Evolutionary conservation across 2,888 invertebrate species (phyloP).

Genomic region (Meandrusa payeni): DNA sequence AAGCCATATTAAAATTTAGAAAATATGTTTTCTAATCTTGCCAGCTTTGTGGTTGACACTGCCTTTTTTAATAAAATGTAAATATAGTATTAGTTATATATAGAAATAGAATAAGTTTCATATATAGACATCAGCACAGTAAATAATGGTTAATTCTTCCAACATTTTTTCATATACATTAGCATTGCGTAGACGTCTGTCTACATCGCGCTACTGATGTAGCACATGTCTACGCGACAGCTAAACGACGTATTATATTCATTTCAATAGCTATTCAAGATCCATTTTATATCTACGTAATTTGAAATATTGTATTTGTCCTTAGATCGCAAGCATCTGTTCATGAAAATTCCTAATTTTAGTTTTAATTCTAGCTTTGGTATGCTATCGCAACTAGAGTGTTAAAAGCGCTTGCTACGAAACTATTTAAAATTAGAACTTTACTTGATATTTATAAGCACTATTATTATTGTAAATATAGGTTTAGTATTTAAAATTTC

Average conservation of each 20-base stretch:
- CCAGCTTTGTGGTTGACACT: conserved; percentile 77
- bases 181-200: conserved; percentile 74
- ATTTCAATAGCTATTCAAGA: conserved; percentile 15
- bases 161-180: conserved; percentile 15
- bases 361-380: conserved; percentile 38
- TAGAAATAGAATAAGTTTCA: conserved; percentile 21
- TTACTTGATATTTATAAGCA: conserved; percentile 57
- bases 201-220: conserved; percentile 73
- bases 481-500: conserved; percentile 74
- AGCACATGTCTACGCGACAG: conserved; percentile 75
- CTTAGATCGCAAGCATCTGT: conserved; percentile 7
- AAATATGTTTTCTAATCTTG: conserved; percentile 75
- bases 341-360: conserved; percentile 15
- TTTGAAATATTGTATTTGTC: too few relatives aligned
- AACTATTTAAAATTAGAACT: conserved; percentile 51
- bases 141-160: background rate
- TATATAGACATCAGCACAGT: conserved; percentile 3
- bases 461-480: conserved; percentile 73
- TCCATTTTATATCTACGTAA: conserved; percentile 4
- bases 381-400: conserved; percentile 47
- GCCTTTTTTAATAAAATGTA: conserved; percentile 68
- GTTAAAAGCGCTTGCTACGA: conserved; percentile 57
- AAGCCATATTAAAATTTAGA: conserved; percentile 79
- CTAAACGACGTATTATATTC: conserved; percentile 31
- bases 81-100: conserved; percentile 53